Base-by-base conservation (phyloP, 1,140 invertebrate species). In the Reticulitermes speratus region DNA sequence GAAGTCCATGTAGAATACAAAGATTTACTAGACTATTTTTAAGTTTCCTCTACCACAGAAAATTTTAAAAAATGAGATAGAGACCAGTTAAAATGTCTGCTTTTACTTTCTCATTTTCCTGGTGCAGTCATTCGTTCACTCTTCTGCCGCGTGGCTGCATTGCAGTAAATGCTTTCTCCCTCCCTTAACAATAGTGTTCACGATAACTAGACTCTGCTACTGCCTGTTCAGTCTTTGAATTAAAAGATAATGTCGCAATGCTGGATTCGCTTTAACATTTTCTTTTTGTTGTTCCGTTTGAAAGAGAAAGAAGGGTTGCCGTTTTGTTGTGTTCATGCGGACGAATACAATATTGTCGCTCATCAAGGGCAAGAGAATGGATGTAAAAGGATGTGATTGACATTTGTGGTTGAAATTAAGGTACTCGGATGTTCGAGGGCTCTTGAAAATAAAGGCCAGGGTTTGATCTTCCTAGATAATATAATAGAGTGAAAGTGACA, bases 1-100 rank as follows among this genome's bases (percentile, higher is more conserved):
- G 19, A 21, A 8, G 21, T 65, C 59, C 59, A 8, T 19, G 25
- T 21, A 65, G 16, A 65, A 65, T n/a, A 65, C 21, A 65, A 65
- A 19, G 59, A 48, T 48, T 55, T 21, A 55, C 52, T 21, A 21
- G 65, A 75, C 8, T 30, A 3, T 75, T 75, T 75, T 9, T n/a
- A 75, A 75, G 65, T 75, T 75, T 75, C n/a, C n/a, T 75, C 25
- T 30, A 12, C 65, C n/a, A 14, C 65, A 75, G 65, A 75, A 30
- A 30, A 75, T 30, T 25, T 75, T 55, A 6, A 55, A 55, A 55
- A 55, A 19, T 55, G 52, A 55, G 52, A 55, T n/a, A 30, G 65
- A 75, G n/a, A 75, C 25, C n/a, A 75, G 65, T 75, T 75, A 75
- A 75, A 75, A 75, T 75, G n/a, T 75, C 65, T 75, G 65, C 65